These are phyloP conservation scores for Trichomycterus rosablanca DNA, from an alignment of 2,113 vertebrate genomes.

Conservation along the genomic window DNA sequence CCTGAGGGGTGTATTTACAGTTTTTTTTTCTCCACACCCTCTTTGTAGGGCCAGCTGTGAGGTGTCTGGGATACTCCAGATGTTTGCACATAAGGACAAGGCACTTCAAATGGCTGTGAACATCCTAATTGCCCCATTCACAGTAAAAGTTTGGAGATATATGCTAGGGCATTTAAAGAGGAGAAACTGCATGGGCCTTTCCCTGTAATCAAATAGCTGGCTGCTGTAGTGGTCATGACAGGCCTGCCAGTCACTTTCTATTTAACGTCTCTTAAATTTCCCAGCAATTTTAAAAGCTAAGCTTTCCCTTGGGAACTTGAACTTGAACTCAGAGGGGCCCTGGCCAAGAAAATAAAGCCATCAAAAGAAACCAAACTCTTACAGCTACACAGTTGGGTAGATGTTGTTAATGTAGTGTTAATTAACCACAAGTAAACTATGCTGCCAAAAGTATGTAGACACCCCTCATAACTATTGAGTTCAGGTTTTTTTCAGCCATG, in stretches of 20 bases:
- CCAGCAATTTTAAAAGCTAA: background rate
- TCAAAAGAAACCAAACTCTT: background rate
- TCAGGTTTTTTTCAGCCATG: no score
- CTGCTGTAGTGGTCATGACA: conserved; percentile 13
- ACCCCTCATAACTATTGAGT: no score
- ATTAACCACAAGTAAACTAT: no score
- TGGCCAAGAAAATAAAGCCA: conserved; percentile 4
- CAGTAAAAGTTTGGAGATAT: conserved; percentile 36
- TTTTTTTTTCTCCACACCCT: conserved; percentile 40
- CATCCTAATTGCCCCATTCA: conserved; percentile 47
- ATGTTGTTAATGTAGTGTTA: no score
- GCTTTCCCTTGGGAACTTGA: conserved; percentile 41
- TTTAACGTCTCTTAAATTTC: conserved; percentile 23
- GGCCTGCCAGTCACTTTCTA: conserved; percentile 35
- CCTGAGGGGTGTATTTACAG: conserved; percentile 39
- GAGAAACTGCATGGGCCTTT: conserved; percentile 47
- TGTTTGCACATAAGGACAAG: conserved; percentile 54
- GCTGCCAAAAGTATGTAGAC: no score
- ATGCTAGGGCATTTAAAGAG: conserved; percentile 55
- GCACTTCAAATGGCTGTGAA: conserved; percentile 62
- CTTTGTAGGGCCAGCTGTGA: conserved; percentile 63
- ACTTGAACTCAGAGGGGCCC: conserved; percentile 30
- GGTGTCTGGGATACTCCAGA: conserved; percentile 58
- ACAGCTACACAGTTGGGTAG: no score
- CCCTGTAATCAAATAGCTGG: conserved; percentile 64